Evolutionary conservation across 2,797 vertebrate species (phyloP).

Genomic region (Pogoniulus pusillus): DNA sequence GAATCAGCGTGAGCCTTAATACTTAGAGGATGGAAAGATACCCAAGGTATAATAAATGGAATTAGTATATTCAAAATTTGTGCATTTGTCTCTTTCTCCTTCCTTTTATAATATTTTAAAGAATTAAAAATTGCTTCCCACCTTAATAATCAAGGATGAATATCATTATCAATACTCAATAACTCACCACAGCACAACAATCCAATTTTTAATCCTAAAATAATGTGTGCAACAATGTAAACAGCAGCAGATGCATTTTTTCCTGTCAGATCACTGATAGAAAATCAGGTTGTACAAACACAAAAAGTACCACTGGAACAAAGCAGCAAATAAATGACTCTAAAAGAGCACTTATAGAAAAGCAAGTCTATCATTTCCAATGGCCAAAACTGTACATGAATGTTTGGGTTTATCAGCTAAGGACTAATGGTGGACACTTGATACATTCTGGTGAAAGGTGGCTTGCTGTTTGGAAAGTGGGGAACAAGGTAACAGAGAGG

Average conservation of each 20-base stretch:
- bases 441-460: neutral
- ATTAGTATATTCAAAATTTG: neutral
- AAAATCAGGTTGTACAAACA: neutral
- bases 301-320: neutral
- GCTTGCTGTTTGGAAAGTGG: neutral
- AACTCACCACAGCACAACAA: neutral
- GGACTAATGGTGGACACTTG: neutral
- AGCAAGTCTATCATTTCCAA: neutral
- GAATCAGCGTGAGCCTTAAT: neutral
- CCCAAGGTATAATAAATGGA: neutral
- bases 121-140: neutral
- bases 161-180: neutral
- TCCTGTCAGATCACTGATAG: neutral
- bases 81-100: neutral
- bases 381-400: neutral
- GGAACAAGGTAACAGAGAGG: neutral
- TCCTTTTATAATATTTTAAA: neutral
- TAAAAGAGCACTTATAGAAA: neutral
- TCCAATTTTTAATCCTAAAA: conserved; percentile 12
- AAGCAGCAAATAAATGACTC: neutral
- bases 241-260: neutral
- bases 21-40: neutral
- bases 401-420: neutral
- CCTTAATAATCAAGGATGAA: neutral
- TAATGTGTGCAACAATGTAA: neutral